Base-by-base conservation (phyloP, 2,113 vertebrate genomes). In the Pollimyrus isidori region DNA sequence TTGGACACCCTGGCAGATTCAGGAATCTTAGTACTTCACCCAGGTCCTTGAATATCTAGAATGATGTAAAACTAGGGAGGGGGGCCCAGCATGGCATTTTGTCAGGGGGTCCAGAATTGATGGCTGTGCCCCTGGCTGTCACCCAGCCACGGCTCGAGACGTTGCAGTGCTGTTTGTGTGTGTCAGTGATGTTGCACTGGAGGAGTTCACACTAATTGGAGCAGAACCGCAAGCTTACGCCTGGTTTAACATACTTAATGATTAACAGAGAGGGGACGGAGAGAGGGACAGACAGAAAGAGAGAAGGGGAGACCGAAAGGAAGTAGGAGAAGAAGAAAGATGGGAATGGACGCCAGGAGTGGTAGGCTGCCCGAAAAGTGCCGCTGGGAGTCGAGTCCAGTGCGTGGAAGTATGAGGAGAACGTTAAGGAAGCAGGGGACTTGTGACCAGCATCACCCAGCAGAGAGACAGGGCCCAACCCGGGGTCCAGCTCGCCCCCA, bases 181-280 rank as follows among this genome's bases (percentile, higher is more conserved):
- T 48, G 21, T 48, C 17, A n/a, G 82, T 2, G 1, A 30, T 13
- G 17, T 80, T 15, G 7, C 73, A 39, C 35, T 7, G 85, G 26
- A 15, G 23, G 73, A 45, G 17, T 17, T 82, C 17, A 23, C 15
- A 7, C 21, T 88, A 58, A 35, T 30, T 15, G 69, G 48, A 39
- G 69, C 6, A 42, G n/a, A 80, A 39, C 69, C 7, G 1, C 4
- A 30, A 42, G 49, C 21, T 30, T 15, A 87, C 21, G 56, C 87
- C 91, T 50, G 88, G 90, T 91, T 93, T 91, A 91, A 93, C 56
- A 91, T 89, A 90, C 92, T 87, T 94, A 95, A 96, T 96, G 90
- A 96, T 96, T 96, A 95, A 96, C 95, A 94, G 46, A 50, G 84
- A 48, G 48, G 62, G 87, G 85, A 90, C 19, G 9, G 91, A 92